A percentile compares a stretch with the other conserved stretches of the same genome.
phyloP scores from a whole-genome alignment of 2,113 vertebrate genomes.

The Rana temporaria region DNA sequence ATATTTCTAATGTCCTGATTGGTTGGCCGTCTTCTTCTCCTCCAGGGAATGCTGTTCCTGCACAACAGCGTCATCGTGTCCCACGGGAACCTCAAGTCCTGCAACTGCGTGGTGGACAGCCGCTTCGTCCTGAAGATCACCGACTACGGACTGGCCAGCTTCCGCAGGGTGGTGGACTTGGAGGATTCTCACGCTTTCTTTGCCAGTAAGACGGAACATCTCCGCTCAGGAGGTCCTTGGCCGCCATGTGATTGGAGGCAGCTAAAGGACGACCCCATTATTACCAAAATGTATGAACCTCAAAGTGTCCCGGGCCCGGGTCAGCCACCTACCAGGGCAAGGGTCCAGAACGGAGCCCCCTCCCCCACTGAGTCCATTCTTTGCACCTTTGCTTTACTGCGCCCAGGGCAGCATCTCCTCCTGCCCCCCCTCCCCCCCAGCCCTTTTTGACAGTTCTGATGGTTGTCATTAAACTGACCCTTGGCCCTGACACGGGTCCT shows the following conservation, averaged over 20 bases:
- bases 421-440: no score
- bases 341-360: no score
- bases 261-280: no score
- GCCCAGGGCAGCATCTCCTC: no score
- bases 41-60: constrained; percentile 91
- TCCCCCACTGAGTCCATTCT: no score
- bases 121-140: constrained; percentile 96
- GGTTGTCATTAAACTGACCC: no score
- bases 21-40: accelerated
- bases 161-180: constrained; percentile 63
- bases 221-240: no score
- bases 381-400: no score
- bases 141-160: constrained; percentile 86
- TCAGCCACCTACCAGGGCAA: no score
- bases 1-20: no score
- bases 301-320: not conserved
- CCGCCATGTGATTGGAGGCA: not conserved
- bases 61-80: constrained; percentile 86
- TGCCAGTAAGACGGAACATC: constrained; percentile 77
- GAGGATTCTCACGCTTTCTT: constrained; percentile 82
- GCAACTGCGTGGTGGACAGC: constrained; percentile 93
- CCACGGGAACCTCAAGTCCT: constrained; percentile 92
- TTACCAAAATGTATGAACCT: not conserved
- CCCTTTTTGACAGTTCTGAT: no score
- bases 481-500: no score